Percentiles rank a stretch among this genome's conserved stretches.
Evolutionary conservation across 2,797 vertebrate species (phyloP).

Genomic region (Atherinosoma microstoma): DNA sequence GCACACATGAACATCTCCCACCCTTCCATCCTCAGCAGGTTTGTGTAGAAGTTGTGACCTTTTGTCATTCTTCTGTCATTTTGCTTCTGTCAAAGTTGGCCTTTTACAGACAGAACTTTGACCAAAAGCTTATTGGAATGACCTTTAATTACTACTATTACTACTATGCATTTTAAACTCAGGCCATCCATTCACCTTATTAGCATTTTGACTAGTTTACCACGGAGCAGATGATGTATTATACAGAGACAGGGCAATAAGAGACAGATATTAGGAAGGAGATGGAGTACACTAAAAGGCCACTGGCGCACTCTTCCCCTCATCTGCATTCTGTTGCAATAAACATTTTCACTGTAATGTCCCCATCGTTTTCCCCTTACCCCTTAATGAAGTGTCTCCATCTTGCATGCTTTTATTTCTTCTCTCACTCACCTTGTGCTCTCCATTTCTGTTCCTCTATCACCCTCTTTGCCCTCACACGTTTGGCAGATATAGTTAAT

Average conservation of each 20-base stretch:
- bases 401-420: constrained; percentile 43
- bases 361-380: constrained; percentile 27
- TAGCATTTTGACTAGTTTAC: constrained; percentile 52
- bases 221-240: constrained; percentile 44
- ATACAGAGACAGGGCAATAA: constrained; percentile 19
- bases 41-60: constrained; percentile 29
- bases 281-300: constrained; percentile 14
- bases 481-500: constrained; percentile 65
- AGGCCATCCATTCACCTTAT: constrained; percentile 37
- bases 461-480: constrained; percentile 37
- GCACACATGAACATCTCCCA: neutral
- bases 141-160: constrained; percentile 58
- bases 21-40: neutral
- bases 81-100: constrained; percentile 38
- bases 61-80: constrained; percentile 52
- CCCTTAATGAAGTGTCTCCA: constrained; percentile 37
- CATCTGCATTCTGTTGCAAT: constrained; percentile 65
- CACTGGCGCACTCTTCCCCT: constrained; percentile 30
- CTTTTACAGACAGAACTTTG: constrained; percentile 51
- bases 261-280: constrained; percentile 14
- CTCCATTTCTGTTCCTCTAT: constrained; percentile 44
- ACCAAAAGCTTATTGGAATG: constrained; percentile 54
- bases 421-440: constrained; percentile 43
- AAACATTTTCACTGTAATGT: constrained; percentile 44
- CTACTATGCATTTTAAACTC: constrained; percentile 37